A percentile compares a stretch with the other conserved stretches of the same genome.
These are phyloP conservation scores for Eristalinus sepulchralis DNA, from an alignment of 2,888 invertebrate species.

Conservation along the genomic window DNA sequence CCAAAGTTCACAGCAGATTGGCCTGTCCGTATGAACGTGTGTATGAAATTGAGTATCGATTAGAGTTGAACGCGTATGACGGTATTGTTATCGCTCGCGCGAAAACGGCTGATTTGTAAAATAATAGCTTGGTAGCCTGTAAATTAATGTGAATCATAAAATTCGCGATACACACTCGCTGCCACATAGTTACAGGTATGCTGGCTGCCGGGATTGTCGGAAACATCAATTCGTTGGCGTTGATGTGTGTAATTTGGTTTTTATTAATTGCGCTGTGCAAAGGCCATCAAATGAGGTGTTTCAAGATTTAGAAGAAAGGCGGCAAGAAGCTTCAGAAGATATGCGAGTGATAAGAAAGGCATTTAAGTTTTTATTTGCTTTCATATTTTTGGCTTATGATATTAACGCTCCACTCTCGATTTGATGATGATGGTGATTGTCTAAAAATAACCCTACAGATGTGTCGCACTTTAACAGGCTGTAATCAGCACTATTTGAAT, in stretches of 20 bases:
- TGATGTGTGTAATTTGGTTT: background rate
- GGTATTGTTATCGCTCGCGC: conserved; percentile 38
- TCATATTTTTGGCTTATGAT: no score
- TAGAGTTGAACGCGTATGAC: conserved; percentile 38
- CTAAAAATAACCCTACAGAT: background rate
- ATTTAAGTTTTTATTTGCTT: no score
- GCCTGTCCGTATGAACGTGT: conserved; percentile 29
- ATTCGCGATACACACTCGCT: conserved; percentile 16
- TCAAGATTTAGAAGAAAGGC: background rate
- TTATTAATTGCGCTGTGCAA: background rate
- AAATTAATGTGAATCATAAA: conserved; percentile 56
- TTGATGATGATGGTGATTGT: background rate
- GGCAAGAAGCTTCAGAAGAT: background rate
- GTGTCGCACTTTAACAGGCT: background rate
- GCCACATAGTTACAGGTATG: background rate
- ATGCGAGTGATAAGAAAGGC: background rate
- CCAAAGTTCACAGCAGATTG: conserved; percentile 44
- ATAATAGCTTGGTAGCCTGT: conserved; percentile 30
- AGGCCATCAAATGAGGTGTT: background rate
- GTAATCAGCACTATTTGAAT: background rate
- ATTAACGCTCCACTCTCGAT: no score
- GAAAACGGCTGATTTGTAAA: conserved; percentile 45
- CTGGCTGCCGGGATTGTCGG: background rate
- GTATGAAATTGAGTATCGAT: conserved; percentile 36
- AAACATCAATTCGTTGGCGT: background rate